phyloP scores from a whole-genome alignment of 2,888 invertebrate species.

The Hymenopus coronatus region DNA sequence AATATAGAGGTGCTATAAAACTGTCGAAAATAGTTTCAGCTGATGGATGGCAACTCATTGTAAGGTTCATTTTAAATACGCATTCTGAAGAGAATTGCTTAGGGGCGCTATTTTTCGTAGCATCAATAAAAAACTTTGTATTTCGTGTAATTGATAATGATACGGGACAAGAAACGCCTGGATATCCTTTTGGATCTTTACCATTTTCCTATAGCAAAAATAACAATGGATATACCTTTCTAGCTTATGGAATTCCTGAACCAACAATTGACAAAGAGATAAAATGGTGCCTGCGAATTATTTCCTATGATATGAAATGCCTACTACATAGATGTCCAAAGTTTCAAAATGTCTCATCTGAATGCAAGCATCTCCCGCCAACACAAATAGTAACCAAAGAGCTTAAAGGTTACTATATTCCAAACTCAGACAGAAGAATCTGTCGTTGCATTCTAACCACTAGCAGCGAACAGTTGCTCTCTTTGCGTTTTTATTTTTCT shows the following conservation, averaged over 20 bases:
- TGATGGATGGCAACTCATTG: conserved; percentile 7
- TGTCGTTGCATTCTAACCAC: neutral
- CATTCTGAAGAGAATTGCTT: neutral
- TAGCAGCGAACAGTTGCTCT: too few relatives aligned
- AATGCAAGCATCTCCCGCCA: neutral
- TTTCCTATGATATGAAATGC: conserved; percentile 35
- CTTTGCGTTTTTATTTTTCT: neutral
- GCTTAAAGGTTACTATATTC: conserved; percentile 10
- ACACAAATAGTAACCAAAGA: neutral
- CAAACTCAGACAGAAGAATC: neutral
- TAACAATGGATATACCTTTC: conserved; percentile 39
- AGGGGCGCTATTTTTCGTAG: conserved; percentile 36
- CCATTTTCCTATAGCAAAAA: conserved; percentile 29
- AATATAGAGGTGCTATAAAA: neutral
- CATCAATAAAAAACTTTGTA: conserved; percentile 34
- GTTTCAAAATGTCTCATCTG: neutral
- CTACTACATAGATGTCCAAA: neutral
- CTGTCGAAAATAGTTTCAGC: neutral
- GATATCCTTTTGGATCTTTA: neutral
- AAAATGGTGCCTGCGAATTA: conserved; percentile 38
- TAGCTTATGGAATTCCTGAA: conserved; percentile 39
- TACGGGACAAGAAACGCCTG: conserved; percentile 36
- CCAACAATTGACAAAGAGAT: conserved; percentile 32
- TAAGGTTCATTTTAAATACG: conserved; percentile 2
- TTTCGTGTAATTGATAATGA: conserved; percentile 40